phyloP scores from a whole-genome alignment of 1,140 invertebrate genomes.

The Pogonus chalceus region DNA sequence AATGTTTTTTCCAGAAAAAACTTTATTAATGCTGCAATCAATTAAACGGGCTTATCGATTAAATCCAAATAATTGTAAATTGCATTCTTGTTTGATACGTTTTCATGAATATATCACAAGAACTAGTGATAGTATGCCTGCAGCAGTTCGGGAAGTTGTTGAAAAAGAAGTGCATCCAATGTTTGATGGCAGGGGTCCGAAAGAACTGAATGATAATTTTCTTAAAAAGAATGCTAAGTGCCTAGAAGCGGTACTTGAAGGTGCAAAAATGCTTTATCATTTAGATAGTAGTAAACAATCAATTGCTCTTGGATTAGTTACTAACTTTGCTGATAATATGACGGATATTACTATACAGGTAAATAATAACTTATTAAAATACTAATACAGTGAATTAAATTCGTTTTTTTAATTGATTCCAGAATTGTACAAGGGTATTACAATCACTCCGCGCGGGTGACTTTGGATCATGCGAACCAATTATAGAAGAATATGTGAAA shows the following conservation, averaged over 20 bases:
- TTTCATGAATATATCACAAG: conserved; percentile 50
- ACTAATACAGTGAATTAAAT: conserved; percentile 3
- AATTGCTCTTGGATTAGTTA: conserved; percentile 52
- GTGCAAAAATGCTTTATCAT: conserved; percentile 57
- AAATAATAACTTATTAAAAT: conserved; percentile 19
- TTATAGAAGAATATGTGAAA: conserved; percentile 55
- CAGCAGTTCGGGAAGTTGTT: conserved; percentile 61
- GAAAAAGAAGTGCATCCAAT: conserved; percentile 58
- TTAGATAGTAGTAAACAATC: conserved; percentile 48
- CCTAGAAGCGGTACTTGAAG: conserved; percentile 61
- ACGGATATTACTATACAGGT: conserved; percentile 49
- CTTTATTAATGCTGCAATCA: conserved; percentile 80
- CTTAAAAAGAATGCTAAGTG: conserved; percentile 49
- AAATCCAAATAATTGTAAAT: conserved; percentile 60
- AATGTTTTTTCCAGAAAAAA: conserved; percentile 48
- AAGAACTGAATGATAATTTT: conserved; percentile 61
- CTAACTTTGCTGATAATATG: conserved; percentile 44
- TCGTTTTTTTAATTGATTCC: conserved; percentile 21
- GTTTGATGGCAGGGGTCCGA: conserved; percentile 48
- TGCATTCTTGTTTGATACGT: conserved; percentile 75
- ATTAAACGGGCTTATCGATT: conserved; percentile 75
- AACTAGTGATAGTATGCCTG: conserved; percentile 38
- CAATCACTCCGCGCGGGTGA: conserved; percentile 65
- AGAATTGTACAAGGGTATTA: conserved; percentile 70
- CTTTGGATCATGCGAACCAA: conserved; percentile 61